Base-by-base conservation (phyloP, 2,888 invertebrate species). In the Incurvaria masculella region DNA sequence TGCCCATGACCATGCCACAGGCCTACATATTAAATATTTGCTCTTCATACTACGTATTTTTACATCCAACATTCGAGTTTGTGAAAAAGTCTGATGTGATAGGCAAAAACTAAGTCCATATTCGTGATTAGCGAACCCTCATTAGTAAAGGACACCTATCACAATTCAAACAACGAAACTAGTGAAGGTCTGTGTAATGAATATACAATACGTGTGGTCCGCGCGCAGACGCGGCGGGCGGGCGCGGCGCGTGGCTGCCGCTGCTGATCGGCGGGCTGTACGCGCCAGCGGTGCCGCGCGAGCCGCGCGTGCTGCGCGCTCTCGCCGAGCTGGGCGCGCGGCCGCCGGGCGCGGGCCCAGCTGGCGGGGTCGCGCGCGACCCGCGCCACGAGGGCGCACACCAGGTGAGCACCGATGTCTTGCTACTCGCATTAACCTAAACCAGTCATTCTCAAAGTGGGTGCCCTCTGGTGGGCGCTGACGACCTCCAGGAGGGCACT, bases 311-410 rank as follows among this genome's bases (percentile, higher is more conserved):
- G 23, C 64, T 91, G 46, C 83, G 85, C 56, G 72, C 92, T 23
- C 72, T 93, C 21, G 73, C 91, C 44, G 91, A 91, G 57, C 85
- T 91, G 6, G 91, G 90, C 49, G 90, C 81, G 45, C 85, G 68
- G 59, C 80, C 18, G 69, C 43, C 38, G n/a, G 46, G 47, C 23
- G 26, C 33, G 8, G 10, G 8, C 27, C 57, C 59, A 1, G 51
- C 53, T 2, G 62, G 61, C 44, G 53, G 55, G 5, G 59, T 56
- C 6, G 55, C 61, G 0, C 64, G 62, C 16, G 57, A 53, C 62
- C 2, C 58, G 59, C 5, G 55, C 63, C 21, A n/a, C n/a, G n/a
- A n/a, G n/a, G n/a, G n/a, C n/a, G 59, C 63, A 4, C 63, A 63
- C 18, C 23, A 65, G 4, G 40, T 42, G 45, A 48, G 18, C 40